Evolutionary conservation across 1,140 invertebrate species (phyloP), one percentile per base, ranked within the genome.

Genomic region (Neodiprion pinetum): DNA sequence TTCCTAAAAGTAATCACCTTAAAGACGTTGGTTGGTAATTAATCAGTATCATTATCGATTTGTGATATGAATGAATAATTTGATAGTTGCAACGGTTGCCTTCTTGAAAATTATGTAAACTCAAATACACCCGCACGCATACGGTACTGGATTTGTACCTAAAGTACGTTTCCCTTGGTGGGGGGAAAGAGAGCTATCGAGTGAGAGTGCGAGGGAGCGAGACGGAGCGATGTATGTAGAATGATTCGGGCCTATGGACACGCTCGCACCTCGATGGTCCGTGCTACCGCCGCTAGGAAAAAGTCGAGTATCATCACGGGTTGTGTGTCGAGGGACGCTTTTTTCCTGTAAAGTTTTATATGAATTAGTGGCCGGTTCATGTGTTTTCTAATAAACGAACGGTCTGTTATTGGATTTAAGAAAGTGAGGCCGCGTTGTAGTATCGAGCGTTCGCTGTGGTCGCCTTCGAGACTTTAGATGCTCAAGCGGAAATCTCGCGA

Each of bases 201-300:
- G 70, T 9, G 28, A 40, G 77, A 77, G 74, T 73, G 61, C 75
- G 71, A 80, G 73, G 72, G 75, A 73, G 74, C 23, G 53, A 9
- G 73, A 17, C 21, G 17, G 17, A 74, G 71, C 67, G 78, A 78
- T 78, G 77, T 80, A 40, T 40, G 78, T 78, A 81, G 82, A 82
- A 83, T 83, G 81, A 85, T 84, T 83, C 78, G 80, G 78, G 67
- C 73, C 78, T 80, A 78, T 72, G 81, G 83, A 80, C 83, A 82
- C 79, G 80, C 80, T 81, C 79, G 79, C 80, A 82, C 78, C 82
- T 84, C 81, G 81, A 80, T 74, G 78, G 76, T 78, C 77, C 77
- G 79, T 77, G 78, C 70, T 76, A 80, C 77, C 80, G 77, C 79
- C 74, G 76, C 74, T 76, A 76, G 78, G 82, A 80, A 81, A 83